A percentile compares a stretch with the other conserved stretches of the same genome.
phyloP scores from a whole-genome alignment of 1,140 invertebrate genomes.

The Pteromalus puparum region DNA sequence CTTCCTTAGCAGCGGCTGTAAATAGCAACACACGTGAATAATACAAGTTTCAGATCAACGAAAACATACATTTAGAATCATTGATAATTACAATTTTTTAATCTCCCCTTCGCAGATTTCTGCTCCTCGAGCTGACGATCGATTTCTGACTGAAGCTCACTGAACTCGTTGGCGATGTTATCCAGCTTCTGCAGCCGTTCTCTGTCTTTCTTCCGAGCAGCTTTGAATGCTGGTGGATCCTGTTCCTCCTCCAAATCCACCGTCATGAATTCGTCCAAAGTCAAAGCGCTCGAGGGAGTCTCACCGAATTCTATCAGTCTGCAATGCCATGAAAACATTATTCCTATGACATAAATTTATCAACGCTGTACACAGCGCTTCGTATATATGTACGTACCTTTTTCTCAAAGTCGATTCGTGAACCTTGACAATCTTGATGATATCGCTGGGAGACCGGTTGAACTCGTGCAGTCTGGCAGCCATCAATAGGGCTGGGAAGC shows the following conservation, averaged over 20 bases:
- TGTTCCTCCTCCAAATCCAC: constrained; percentile 98
- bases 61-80: neutral
- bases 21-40: neutral
- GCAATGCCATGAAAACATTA: constrained; percentile 20
- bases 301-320: constrained; percentile 95
- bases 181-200: constrained; percentile 82
- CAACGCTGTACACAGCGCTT: no score
- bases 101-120: constrained; percentile 74
- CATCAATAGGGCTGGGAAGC: constrained; percentile 88
- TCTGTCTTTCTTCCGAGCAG: constrained; percentile 89
- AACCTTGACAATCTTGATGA: constrained; percentile 97
- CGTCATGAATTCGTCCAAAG: constrained; percentile 97
- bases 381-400: constrained; percentile 75
- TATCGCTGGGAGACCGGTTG: constrained; percentile 89
- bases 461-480: constrained; percentile 95
- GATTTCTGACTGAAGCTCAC: constrained; percentile 84
- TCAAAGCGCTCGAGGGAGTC: constrained; percentile 78
- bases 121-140: constrained; percentile 83
- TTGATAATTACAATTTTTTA: constrained; percentile 25
- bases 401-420: constrained; percentile 95
- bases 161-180: constrained; percentile 77
- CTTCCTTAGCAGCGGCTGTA: constrained; percentile 59
- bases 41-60: neutral
- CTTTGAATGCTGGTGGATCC: constrained; percentile 96
- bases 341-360: no score